A percentile compares a stretch with the other conserved stretches of the same genome.
Conservation (phyloP, 2,797 vertebrate genomes). For the Tapera naevia region DNA sequence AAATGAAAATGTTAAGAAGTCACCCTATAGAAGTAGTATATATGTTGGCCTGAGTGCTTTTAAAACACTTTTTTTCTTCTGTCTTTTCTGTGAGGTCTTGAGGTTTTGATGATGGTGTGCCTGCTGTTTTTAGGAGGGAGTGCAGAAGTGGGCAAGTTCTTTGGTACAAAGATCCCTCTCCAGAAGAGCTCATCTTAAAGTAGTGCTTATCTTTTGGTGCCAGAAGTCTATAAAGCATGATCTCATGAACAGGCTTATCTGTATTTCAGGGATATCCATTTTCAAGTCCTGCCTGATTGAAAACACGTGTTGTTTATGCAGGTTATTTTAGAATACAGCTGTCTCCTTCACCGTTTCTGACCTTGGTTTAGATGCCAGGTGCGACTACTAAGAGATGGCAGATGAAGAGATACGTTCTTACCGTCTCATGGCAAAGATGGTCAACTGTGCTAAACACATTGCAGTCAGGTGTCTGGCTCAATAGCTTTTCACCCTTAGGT, state of each 20-base stretch:
- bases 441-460: accelerated
- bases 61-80: background rate
- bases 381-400: background rate
- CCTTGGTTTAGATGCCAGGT: background rate
- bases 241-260: background rate
- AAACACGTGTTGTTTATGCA: background rate
- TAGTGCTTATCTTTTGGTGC: background rate
- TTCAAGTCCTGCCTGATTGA: background rate
- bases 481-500: background rate
- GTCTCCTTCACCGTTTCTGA: background rate
- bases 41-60: background rate
- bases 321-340: background rate
- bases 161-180: background rate
- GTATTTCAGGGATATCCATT: background rate
- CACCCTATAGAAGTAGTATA: background rate
- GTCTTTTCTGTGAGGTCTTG: background rate
- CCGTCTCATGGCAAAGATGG: background rate
- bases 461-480: background rate
- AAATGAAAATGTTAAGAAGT: background rate
- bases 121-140: background rate
- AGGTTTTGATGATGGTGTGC: background rate
- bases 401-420: background rate
- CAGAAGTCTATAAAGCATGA: background rate
- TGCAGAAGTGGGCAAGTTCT: background rate
- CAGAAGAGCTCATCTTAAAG: background rate